These are phyloP conservation scores for Takifugu flavidus DNA, from an alignment of 2,113 vertebrate genomes.

Conservation along the genomic window DNA sequence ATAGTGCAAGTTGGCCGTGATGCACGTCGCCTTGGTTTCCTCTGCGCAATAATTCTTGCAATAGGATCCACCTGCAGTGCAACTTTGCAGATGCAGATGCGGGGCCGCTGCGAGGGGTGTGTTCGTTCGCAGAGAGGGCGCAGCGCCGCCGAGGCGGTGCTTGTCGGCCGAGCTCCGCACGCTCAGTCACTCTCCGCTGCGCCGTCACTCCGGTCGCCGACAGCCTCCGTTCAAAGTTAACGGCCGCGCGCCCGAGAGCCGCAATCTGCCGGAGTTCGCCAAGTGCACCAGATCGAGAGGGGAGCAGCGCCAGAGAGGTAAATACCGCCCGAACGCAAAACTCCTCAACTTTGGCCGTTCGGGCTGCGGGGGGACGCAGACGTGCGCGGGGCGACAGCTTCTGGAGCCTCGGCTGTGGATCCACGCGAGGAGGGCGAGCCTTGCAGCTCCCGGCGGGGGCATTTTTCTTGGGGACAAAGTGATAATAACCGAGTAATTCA, in stretches of 20 bases:
- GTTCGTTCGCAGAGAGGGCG: slow-evolving; percentile 27
- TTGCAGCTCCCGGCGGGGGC: not conserved
- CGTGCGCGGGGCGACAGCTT: too few relatives aligned
- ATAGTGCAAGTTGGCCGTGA: not conserved
- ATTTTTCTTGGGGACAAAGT: not conserved
- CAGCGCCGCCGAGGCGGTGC: slow-evolving; percentile 58
- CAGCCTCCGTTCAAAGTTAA: slow-evolving; percentile 30
- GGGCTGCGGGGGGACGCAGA: too few relatives aligned
- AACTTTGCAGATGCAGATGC: not conserved
- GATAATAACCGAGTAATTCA: slow-evolving; percentile 20
- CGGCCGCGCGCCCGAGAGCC: slow-evolving; percentile 19
- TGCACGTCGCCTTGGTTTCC: too few relatives aligned
- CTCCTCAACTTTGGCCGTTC: too few relatives aligned
- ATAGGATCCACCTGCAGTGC: not conserved
- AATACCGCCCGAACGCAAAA: not conserved
- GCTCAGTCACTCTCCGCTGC: slow-evolving; percentile 5
- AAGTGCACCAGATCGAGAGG: slow-evolving; percentile 5
- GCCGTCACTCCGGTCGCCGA: slow-evolving; percentile 9
- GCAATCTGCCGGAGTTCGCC: not conserved
- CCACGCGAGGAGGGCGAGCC: not conserved
- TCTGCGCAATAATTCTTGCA: too few relatives aligned
- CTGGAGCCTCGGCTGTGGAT: slow-evolving; percentile 2
- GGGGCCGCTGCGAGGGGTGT: not conserved
- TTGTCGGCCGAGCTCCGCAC: slow-evolving; percentile 43
- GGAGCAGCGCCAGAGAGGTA: slow-evolving; percentile 37